Evolutionary conservation across 2,797 vertebrate species (phyloP).

Genomic region (Pseudochirops cupreus): DNA sequence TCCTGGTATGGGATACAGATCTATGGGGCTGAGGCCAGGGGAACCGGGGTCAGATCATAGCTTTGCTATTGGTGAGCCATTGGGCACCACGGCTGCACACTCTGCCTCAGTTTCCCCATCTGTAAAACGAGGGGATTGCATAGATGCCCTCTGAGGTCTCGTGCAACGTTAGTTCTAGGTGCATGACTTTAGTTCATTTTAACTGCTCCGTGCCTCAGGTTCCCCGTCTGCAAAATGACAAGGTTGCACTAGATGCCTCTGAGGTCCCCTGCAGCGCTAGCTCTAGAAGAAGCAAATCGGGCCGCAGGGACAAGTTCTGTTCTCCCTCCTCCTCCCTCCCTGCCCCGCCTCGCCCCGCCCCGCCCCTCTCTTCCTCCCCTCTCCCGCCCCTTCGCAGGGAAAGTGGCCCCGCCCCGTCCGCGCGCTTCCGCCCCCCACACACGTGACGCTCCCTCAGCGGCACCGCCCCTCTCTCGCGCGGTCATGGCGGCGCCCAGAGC

Average conservation of each 20-base stretch:
- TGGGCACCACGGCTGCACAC: neutral
- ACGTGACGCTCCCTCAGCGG: conserved; percentile 38
- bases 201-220: neutral
- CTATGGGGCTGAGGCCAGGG: neutral
- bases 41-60: neutral
- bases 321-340: fast-evolving
- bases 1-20: neutral
- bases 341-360: too few relatives aligned
- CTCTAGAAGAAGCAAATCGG: fast-evolving
- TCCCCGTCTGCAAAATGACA: neutral
- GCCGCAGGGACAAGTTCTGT: fast-evolving
- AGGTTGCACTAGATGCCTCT: neutral
- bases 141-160: neutral
- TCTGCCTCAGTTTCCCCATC: neutral
- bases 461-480: conserved; percentile 70
- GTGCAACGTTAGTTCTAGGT: too few relatives aligned
- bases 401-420: neutral
- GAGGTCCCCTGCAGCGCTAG: neutral
- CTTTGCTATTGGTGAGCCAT: neutral
- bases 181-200: neutral
- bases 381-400: fast-evolving
- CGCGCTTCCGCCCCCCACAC: conserved; percentile 31
- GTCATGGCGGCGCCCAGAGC: conserved; percentile 88
- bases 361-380: fast-evolving
- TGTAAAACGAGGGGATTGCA: neutral